Evolutionary conservation across 2,113 vertebrate species (phyloP), one percentile per base, ranked within the genome.

Genomic region (Terrapene triunguis): DNA sequence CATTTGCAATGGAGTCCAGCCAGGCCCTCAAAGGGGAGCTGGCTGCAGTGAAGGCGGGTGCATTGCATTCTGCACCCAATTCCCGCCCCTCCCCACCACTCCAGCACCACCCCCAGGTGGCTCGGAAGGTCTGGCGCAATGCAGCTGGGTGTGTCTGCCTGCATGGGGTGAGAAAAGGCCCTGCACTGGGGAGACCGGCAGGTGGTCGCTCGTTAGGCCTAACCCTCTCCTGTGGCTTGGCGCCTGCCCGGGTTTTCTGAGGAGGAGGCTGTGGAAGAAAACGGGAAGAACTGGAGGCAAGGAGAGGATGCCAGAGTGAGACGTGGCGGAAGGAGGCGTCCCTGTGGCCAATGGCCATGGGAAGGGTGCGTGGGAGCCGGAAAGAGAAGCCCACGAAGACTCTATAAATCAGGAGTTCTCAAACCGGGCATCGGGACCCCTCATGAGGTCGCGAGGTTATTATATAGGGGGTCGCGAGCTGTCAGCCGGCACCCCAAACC

Each of bases 381-480:
- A 74, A 86, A 80, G 54, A 82, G 84, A 81, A 48, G 82, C n/a
- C 48, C 82, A 80, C 54, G 4, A 35, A 76, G 65, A 96, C 95
- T 97, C 50, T 50, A 14, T 50, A 50, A 50, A 14, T 50, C 50
- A 50, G 50, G 50, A 13, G 50, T 50, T 50, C 50, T 50, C 50
- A 50, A 50, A 50, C 50, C 2, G 13, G 50, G 50, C 13, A 2
- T 50, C 48, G 14, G 48, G 48, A 50, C 48, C 50, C 50, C 50
- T 14, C 13, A 50, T 4, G 13, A 13, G 50, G 50, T 14, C 13
- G 13, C 4, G 4, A 14, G 50, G 50, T 50, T 50, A 50, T 50
- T 50, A 14, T 50, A 50, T 50, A 50, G 50, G 50, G 50, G 4
- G 50, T 50, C 5, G 13, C 4, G 50, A 50, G 50, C 50, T 50